These are phyloP conservation scores for Galagoides demidoff DNA, from an alignment of 2,797 vertebrate species.

Conservation along the genomic window DNA sequence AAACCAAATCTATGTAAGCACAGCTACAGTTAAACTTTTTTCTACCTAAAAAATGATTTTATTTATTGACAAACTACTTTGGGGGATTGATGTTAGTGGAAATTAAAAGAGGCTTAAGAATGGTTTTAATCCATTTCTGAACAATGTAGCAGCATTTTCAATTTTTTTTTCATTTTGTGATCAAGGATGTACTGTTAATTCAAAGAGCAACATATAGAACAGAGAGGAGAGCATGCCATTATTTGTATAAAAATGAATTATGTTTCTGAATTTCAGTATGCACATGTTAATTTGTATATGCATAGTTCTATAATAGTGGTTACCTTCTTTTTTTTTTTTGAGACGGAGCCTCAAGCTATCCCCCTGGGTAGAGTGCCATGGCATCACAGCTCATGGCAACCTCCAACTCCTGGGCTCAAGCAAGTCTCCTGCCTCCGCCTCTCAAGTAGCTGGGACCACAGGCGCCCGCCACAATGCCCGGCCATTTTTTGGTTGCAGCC, in stretches of 20 bases:
- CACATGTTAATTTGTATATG: background rate
- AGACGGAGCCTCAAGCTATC: no score
- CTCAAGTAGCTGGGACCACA: no score
- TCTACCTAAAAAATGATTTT: background rate
- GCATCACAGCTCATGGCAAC: no score
- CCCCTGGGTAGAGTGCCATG: no score
- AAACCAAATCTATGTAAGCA: background rate
- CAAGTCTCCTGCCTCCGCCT: no score
- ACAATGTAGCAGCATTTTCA: background rate
- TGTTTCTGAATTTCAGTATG: background rate
- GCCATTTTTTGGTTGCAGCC: no score
- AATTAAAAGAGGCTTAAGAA: background rate
- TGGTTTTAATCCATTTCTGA: background rate
- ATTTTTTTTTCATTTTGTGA: background rate
- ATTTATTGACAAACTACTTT: background rate
- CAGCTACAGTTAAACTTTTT: conserved; percentile 8
- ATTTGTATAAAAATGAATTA: background rate
- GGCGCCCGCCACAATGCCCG: no score
- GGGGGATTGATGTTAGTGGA: background rate
- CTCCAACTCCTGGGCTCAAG: no score
- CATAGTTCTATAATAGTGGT: background rate
- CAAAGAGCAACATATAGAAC: background rate
- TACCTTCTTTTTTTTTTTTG: no score
- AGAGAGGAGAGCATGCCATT: background rate
- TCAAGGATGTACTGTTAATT: background rate